phyloP scores from a whole-genome alignment of 2,113 vertebrate genomes.

The Saguinus midas region DNA sequence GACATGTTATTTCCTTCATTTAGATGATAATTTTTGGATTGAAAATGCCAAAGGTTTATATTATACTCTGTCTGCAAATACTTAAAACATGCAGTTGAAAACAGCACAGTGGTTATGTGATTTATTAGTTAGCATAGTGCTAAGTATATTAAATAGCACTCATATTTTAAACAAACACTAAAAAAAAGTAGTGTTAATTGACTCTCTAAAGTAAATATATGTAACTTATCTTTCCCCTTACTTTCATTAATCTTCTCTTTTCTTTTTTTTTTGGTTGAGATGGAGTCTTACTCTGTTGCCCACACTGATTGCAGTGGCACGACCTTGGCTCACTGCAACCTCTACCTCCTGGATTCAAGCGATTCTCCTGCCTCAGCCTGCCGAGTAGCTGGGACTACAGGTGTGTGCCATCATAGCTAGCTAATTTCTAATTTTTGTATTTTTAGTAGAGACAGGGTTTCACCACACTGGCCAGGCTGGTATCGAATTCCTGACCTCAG shows the following conservation, averaged over 20 bases:
- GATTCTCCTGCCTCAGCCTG: too few relatives aligned
- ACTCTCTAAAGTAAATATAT: background rate
- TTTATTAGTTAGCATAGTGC: background rate
- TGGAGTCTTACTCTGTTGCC: too few relatives aligned
- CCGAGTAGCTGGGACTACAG: too few relatives aligned
- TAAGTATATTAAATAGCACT: background rate
- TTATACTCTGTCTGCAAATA: background rate
- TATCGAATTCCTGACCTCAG: too few relatives aligned
- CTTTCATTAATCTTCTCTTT: background rate
- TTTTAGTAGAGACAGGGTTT: too few relatives aligned
- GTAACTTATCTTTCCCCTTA: background rate
- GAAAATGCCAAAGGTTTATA: conserved; percentile 31
- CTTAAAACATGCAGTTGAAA: background rate
- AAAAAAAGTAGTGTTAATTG: background rate
- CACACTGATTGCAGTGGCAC: too few relatives aligned
- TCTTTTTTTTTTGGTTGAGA: too few relatives aligned
- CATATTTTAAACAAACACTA: background rate
- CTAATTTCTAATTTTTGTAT: too few relatives aligned
- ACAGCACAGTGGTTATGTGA: background rate
- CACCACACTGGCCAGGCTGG: too few relatives aligned
- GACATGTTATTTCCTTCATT: background rate
- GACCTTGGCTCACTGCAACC: too few relatives aligned
- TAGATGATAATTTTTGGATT: background rate
- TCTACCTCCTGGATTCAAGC: too few relatives aligned
- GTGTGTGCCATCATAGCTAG: too few relatives aligned